Percentiles rank a stretch among this genome's conserved stretches.
These are phyloP conservation scores for Trichogramma pretiosum DNA, from an alignment of 1,140 invertebrate genomes.

Conservation along the genomic window DNA sequence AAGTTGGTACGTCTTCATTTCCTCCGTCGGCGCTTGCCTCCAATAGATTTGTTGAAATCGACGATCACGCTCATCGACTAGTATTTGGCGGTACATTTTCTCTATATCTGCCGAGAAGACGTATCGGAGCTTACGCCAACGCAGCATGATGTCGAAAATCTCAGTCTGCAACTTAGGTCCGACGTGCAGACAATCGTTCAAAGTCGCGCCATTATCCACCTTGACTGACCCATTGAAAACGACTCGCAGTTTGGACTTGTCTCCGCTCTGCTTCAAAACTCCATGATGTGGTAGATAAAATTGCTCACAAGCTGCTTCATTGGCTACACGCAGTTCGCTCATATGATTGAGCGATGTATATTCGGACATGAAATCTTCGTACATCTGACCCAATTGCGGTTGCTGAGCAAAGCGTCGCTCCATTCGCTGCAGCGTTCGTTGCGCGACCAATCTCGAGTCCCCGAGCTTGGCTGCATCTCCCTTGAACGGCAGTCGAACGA, in stretches of 20 bases:
- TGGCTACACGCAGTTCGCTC: constrained; percentile 6
- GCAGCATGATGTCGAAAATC: neutral
- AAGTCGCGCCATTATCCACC: too few species aligned
- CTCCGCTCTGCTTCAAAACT: constrained; percentile 2
- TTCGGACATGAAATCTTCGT: constrained; percentile 23
- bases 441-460: constrained; percentile 1
- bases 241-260: constrained; percentile 13
- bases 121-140: neutral
- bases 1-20: neutral
- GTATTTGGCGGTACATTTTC: neutral
- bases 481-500: constrained; percentile 6
- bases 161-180: neutral
- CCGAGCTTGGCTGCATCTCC: neutral
- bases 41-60: neutral
- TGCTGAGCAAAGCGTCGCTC: constrained; percentile 15
- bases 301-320: neutral
- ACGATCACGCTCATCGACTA: neutral
- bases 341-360: constrained; percentile 25
- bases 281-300: constrained; percentile 21
- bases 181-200: neutral
- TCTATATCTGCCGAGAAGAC: neutral
- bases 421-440: constrained; percentile 4
- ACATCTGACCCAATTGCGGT: constrained; percentile 14
- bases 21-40: neutral
- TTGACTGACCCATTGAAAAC: constrained; percentile 23